A percentile compares a stretch with the other conserved stretches of the same genome.
Conservation (phyloP, 2,113 vertebrate genomes). For the Melanostigma gelatinosum region DNA sequence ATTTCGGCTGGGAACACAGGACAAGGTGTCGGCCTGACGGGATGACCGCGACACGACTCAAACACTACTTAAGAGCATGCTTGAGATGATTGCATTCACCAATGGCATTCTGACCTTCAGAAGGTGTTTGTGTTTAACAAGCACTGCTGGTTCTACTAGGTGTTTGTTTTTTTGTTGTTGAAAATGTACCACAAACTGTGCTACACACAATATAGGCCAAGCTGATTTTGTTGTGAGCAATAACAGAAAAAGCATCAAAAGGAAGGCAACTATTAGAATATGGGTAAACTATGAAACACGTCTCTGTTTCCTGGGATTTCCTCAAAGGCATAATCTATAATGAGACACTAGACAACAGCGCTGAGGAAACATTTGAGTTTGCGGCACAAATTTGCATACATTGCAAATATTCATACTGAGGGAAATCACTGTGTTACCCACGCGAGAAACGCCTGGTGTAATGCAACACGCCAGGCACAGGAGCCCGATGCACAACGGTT, state of each 20-base stretch:
- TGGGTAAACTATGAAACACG: slow-evolving; percentile 38
- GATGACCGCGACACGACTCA: slow-evolving; percentile 1
- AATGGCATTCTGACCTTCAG: slow-evolving; percentile 69
- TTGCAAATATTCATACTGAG: slow-evolving; percentile 73
- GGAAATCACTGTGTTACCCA: slow-evolving; percentile 41
- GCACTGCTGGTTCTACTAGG: background rate
- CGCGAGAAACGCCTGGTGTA: slow-evolving; percentile 32
- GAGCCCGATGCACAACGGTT: slow-evolving; percentile 23
- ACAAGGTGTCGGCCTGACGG: background rate
- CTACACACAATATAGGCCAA: slow-evolving; percentile 39
- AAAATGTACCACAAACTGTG: slow-evolving; percentile 27
- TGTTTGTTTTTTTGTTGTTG: background rate
- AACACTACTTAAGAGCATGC: slow-evolving; percentile 34
- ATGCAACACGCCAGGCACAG: slow-evolving; percentile 30
- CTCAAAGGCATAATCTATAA: slow-evolving; percentile 61
- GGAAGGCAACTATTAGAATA: slow-evolving; percentile 53
- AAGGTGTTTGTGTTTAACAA: slow-evolving; percentile 51
- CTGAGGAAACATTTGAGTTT: slow-evolving; percentile 43
- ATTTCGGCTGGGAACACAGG: slow-evolving; percentile 1
- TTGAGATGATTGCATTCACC: slow-evolving; percentile 60
- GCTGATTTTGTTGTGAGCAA: slow-evolving; percentile 17
- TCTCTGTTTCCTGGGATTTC: slow-evolving; percentile 60
- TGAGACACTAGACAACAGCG: slow-evolving; percentile 42
- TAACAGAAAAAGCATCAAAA: slow-evolving; percentile 50
- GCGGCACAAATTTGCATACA: slow-evolving; percentile 62